Percentiles rank a stretch among this genome's conserved stretches.
These are phyloP conservation scores for Phodopus roborovskii DNA, from an alignment of 2,113 vertebrate species.

Conservation along the genomic window DNA sequence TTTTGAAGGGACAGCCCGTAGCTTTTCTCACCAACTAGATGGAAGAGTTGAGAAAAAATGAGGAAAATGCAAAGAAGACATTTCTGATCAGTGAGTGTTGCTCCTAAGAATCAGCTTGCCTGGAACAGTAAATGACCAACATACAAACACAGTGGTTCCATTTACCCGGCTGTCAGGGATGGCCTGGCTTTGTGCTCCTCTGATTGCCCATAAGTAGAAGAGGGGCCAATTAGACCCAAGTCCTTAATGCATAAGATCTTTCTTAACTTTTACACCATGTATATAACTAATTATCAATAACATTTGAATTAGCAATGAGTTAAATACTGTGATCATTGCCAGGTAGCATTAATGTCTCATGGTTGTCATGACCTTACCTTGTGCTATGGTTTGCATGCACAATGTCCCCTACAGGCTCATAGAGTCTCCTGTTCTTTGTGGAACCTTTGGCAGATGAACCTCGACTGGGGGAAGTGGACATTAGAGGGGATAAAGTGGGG, in stretches of 20 bases:
- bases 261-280: background rate
- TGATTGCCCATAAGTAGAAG: background rate
- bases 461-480: background rate
- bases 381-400: background rate
- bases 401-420: background rate
- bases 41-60: background rate
- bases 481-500: too few species aligned
- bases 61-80: background rate
- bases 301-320: slow-evolving; percentile 34
- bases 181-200: background rate
- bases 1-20: background rate
- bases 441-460: background rate
- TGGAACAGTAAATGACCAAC: background rate
- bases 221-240: background rate
- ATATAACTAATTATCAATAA: background rate
- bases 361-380: background rate
- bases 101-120: background rate
- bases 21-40: background rate
- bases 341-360: background rate
- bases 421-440: background rate
- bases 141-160: background rate
- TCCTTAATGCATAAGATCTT: background rate
- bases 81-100: background rate
- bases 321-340: background rate
- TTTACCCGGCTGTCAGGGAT: background rate